phyloP scores from a whole-genome alignment of 1,140 invertebrate species.

The Meteorus sp. region DNA sequence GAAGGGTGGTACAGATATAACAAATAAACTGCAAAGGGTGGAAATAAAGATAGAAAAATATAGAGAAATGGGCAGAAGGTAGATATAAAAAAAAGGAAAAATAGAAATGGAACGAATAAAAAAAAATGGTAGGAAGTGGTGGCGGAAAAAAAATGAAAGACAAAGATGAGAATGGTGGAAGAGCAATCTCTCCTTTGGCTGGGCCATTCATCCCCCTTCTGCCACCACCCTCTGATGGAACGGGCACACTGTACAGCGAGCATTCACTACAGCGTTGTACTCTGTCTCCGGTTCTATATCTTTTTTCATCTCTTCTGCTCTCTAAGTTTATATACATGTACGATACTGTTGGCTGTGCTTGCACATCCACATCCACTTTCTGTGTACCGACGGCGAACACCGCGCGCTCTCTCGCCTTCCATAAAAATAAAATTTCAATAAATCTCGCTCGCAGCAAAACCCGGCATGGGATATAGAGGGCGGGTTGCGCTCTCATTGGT shows the following conservation, averaged over 20 bases:
- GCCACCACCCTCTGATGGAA: slow-evolving; percentile 6
- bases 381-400: slow-evolving; percentile 29
- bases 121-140: slow-evolving; percentile 19
- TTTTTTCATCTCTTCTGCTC: too few relatives aligned
- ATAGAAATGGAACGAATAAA: slow-evolving; percentile 25
- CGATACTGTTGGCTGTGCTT: slow-evolving; percentile 29
- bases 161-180: too few relatives aligned
- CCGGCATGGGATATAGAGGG: slow-evolving; percentile 48
- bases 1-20: slow-evolving; percentile 27
- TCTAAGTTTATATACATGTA: slow-evolving; percentile 1
- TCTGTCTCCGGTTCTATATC: too few relatives aligned
- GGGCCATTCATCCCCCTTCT: slow-evolving; percentile 18
- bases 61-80: not conserved
- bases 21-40: slow-evolving; percentile 44
- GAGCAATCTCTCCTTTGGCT: slow-evolving; percentile 30
- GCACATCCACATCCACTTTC: slow-evolving; percentile 30
- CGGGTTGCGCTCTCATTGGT: slow-evolving; percentile 51
- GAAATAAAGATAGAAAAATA: slow-evolving; percentile 22
- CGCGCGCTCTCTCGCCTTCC: slow-evolving; percentile 45
- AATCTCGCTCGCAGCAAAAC: slow-evolving; percentile 50
- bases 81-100: slow-evolving; percentile 23
- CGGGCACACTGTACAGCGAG: not conserved
- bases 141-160: too few relatives aligned
- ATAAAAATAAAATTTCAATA: slow-evolving; percentile 64
- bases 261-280: too few relatives aligned